phyloP scores from a whole-genome alignment of 1,140 invertebrate genomes.

The Parasteatoda tepidariorum region DNA sequence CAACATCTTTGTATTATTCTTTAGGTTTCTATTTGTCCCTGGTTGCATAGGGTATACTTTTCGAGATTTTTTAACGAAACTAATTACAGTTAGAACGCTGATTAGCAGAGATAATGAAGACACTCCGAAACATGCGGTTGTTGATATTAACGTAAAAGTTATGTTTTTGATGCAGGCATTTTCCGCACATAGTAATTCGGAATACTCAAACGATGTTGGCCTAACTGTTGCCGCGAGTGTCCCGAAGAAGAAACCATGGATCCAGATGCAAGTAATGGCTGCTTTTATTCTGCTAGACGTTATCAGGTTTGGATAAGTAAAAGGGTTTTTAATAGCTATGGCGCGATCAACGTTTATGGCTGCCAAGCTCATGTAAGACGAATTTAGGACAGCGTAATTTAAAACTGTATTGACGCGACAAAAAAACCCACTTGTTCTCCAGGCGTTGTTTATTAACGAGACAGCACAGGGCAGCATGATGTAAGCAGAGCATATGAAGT shows the following conservation, averaged over 20 bases:
- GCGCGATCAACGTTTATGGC: slow-evolving; percentile 43
- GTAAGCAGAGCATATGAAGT: slow-evolving; percentile 23
- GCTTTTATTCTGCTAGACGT: slow-evolving; percentile 13
- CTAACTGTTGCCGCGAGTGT: neutral
- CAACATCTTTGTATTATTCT: neutral
- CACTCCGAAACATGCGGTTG: neutral
- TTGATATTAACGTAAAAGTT: neutral
- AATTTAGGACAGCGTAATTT: neutral
- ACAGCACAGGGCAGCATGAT: slow-evolving; percentile 2
- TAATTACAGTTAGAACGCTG: slow-evolving; percentile 5
- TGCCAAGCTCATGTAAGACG: slow-evolving; percentile 27
- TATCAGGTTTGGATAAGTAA: slow-evolving; percentile 14
- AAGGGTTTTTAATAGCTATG: slow-evolving; percentile 33
- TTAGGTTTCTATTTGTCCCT: neutral
- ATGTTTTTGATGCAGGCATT: neutral
- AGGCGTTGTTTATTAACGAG: neutral
- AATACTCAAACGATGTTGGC: neutral
- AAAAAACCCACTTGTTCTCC: neutral
- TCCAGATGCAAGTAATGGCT: slow-evolving; percentile 11
- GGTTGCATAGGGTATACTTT: neutral
- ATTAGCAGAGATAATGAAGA: slow-evolving; percentile 1
- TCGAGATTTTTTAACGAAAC: neutral
- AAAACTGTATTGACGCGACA: neutral
- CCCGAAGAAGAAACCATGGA: neutral
- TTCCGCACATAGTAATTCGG: slow-evolving; percentile 10